A percentile compares a stretch with the other conserved stretches of the same genome.
phyloP scores from a whole-genome alignment of 2,888 invertebrate species.

The Lithophane ornitopus region DNA sequence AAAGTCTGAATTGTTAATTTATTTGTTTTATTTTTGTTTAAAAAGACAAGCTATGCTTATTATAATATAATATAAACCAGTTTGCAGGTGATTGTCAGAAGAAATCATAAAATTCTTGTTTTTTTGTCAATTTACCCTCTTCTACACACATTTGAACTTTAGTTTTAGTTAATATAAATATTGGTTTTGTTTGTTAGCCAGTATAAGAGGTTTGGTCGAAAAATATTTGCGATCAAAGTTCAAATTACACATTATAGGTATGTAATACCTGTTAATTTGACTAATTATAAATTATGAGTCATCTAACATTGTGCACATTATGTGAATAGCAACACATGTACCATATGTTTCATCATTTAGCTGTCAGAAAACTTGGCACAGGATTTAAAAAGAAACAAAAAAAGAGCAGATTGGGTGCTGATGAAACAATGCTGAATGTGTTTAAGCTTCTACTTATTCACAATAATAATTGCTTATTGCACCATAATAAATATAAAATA shows the following conservation, averaged over 20 bases:
- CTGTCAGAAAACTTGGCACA: conserved; percentile 6
- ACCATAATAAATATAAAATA: background rate
- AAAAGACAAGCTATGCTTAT: conserved; percentile 21
- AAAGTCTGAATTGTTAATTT: conserved; percentile 67
- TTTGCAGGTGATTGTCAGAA: conserved; percentile 18
- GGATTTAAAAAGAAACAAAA: background rate
- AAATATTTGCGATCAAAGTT: conserved; percentile 30
- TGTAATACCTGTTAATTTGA: conserved; percentile 2
- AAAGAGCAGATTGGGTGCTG: background rate
- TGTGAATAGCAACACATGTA: conserved; percentile 20
- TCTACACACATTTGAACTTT: background rate
- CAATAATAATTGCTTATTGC: background rate
- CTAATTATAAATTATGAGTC: conserved; percentile 36
- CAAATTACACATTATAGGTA: conserved; percentile 23
- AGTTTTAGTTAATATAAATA: background rate
- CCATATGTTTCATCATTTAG: conserved; percentile 30
- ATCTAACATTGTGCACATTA: conserved; percentile 2
- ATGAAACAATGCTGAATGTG: background rate
- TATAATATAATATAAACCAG: conserved; percentile 24
- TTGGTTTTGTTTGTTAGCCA: conserved; percentile 8
- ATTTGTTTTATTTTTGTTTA: conserved; percentile 42
- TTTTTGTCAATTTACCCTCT: conserved; percentile 34
- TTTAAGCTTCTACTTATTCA: background rate
- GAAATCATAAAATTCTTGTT: conserved; percentile 30
- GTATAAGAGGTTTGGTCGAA: background rate